Evolutionary conservation across 1,140 invertebrate species (phyloP), one percentile per base, ranked within the genome.

Genomic region (Drosophila miranda): DNA sequence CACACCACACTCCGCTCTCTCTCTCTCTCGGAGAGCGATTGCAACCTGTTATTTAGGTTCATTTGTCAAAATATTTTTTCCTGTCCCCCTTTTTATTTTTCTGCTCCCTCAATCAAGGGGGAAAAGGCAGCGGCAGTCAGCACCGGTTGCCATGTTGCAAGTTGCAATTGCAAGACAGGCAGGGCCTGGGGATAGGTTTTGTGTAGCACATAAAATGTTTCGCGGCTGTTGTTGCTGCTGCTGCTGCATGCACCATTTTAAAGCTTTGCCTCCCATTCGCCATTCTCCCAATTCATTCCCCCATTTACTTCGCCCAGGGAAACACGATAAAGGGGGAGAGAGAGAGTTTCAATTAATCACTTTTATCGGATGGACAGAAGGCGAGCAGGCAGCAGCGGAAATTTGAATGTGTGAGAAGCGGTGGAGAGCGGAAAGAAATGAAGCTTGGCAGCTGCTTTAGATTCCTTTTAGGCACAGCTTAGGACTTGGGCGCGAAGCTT

Each of bases 41-140:
- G 86, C 87, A 91, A 90, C 90, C 90, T 91, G 89, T 91, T 91
- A 91, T 91, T 91, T 91, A 75, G 80, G 71, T 91, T 91, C 90
- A 91, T 91, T 91, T 91, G 90, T 91, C 90, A 91, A 91, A 90
- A 90, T 90, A 87, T 84, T 87, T 87, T 68, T 87, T 87, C 78
- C 78, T 87, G 75, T 88, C 61, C 83, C 83, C 78, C 74, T 52
- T 64, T 72, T 68, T 70, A 49, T 38, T 68, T 70, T 53, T 38
- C 16, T 43, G 42, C 14, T 73, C 58, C 28, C 59, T 76, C 61
- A 57, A 78, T 83, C 72, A 54, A 72, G 78, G 64, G 71, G 60
- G 67, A 61, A 64, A 62, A 71, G 38, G 41, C 13, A 51, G 42
- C 28, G 59, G 26, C 43, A 51, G 42, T 51, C 34, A 38, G 34